Conservation (phyloP, 2,888 invertebrate genomes). For the Morinoia aosen region DNA sequence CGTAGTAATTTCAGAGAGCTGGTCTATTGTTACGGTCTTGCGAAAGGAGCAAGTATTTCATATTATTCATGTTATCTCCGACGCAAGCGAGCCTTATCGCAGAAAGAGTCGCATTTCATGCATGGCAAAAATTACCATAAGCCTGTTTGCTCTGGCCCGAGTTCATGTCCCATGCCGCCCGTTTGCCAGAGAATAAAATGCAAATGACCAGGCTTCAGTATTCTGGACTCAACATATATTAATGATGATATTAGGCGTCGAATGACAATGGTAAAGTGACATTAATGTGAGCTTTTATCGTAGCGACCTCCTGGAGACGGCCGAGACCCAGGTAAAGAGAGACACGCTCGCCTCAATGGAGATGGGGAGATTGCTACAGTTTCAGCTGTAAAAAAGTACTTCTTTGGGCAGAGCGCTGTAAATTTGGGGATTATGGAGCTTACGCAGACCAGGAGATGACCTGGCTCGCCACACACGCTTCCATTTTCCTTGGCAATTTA, state of each 20-base stretch:
- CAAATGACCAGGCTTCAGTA: conserved; percentile 46
- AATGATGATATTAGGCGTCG: conserved; percentile 53
- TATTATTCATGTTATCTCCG: conserved; percentile 47
- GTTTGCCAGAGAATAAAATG: conserved; percentile 45
- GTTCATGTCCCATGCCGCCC: conserved; percentile 2
- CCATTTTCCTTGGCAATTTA: neutral
- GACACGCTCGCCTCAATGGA: conserved; percentile 47
- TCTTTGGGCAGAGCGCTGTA: conserved; percentile 43
- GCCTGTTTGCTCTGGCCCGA: conserved; percentile 29
- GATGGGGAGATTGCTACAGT: conserved; percentile 49
- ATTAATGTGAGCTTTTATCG: conserved; percentile 28
- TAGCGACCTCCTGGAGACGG: conserved; percentile 37
- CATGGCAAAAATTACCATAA: conserved; percentile 46
- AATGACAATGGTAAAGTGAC: conserved; percentile 51
- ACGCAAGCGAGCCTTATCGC: conserved; percentile 41
- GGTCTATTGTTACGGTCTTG: conserved; percentile 46
- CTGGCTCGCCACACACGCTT: conserved; percentile 41
- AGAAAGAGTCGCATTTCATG: conserved; percentile 49
- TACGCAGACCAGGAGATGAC: conserved; percentile 38
- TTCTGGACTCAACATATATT: conserved; percentile 50
- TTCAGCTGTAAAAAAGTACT: conserved; percentile 51
- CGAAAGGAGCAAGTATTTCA: conserved; percentile 48
- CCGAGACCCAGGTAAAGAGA: conserved; percentile 12
- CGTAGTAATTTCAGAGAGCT: neutral
- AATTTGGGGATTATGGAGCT: conserved; percentile 42